Evolutionary conservation across 1,140 invertebrate genomes (phyloP).

Genomic region (Phocides pigmalion): DNA sequence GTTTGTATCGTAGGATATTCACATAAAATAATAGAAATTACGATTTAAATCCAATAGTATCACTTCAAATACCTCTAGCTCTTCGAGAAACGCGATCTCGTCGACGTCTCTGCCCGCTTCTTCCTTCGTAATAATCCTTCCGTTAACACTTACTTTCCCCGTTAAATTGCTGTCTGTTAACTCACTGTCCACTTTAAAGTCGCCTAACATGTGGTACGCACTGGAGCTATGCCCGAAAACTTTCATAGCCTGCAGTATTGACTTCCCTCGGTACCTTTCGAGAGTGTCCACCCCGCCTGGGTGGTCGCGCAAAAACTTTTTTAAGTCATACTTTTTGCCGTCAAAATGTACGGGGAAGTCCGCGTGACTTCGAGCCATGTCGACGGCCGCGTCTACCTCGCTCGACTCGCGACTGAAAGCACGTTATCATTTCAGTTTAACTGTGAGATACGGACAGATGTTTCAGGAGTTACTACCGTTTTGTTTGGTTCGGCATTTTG

Average conservation of each 20-base stretch:
- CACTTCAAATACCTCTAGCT: slow-evolving; percentile 62
- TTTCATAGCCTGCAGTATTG: slow-evolving; percentile 81
- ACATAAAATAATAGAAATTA: neutral
- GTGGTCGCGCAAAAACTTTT: slow-evolving; percentile 85
- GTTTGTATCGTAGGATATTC: too few relatives aligned
- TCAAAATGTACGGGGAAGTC: slow-evolving; percentile 62
- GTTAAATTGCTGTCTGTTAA: slow-evolving; percentile 55
- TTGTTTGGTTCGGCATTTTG: neutral
- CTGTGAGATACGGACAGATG: slow-evolving; percentile 34
- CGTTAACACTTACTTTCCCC: slow-evolving; percentile 64
- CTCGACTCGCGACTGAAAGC: slow-evolving; percentile 37
- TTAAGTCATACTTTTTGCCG: slow-evolving; percentile 83
- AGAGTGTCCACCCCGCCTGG: slow-evolving; percentile 86
- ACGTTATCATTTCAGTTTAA: slow-evolving; percentile 47
- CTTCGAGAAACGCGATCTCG: slow-evolving; percentile 66
- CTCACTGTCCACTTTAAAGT: slow-evolving; percentile 75
- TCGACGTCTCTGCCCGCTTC: slow-evolving; percentile 51
- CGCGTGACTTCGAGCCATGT: slow-evolving; percentile 41
- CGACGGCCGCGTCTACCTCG: slow-evolving; percentile 24
- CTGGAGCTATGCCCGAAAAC: slow-evolving; percentile 85
- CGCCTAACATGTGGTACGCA: slow-evolving; percentile 86
- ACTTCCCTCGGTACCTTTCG: slow-evolving; percentile 78
- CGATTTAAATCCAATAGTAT: neutral
- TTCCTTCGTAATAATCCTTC: slow-evolving; percentile 68
- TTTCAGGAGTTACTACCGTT: slow-evolving; percentile 26